Evolutionary conservation across 2,888 invertebrate genomes (phyloP).

Genomic region (Ceramica pisi): DNA sequence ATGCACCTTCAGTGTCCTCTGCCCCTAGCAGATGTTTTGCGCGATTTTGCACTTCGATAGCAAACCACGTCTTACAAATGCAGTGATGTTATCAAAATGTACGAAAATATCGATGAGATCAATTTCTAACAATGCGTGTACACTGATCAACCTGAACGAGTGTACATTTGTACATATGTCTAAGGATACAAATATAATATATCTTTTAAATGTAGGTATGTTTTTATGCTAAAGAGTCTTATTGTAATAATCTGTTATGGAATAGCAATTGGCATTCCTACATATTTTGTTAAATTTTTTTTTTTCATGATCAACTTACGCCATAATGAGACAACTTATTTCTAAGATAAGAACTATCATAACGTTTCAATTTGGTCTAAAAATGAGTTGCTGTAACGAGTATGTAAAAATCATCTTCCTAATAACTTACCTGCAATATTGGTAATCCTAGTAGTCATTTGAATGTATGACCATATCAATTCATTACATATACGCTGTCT

Average conservation of each 20-base stretch:
- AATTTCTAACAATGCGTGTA: constrained; percentile 39
- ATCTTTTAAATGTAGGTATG: background rate
- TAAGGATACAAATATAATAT: constrained; percentile 1
- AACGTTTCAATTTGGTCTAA: background rate
- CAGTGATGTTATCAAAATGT: constrained; percentile 35
- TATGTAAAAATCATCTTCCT: background rate
- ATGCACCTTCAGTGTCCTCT: constrained; percentile 60
- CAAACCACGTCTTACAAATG: constrained; percentile 38
- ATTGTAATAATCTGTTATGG: constrained; percentile 12
- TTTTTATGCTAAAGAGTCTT: constrained; percentile 6
- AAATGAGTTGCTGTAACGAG: background rate
- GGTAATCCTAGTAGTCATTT: background rate
- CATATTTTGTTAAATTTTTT: constrained; percentile 3
- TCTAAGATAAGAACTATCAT: background rate
- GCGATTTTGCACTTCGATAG: constrained; percentile 57
- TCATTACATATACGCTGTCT: background rate
- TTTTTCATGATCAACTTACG: constrained; percentile 7
- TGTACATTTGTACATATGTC: no score
- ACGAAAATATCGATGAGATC: constrained; percentile 37
- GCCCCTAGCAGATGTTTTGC: constrained; percentile 60
- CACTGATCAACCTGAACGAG: constrained; percentile 9
- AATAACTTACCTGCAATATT: background rate
- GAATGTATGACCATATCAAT: background rate
- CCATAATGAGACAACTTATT: background rate
- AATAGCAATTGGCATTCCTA: constrained; percentile 7